Percentiles rank a stretch among this genome's conserved stretches.
Conservation (phyloP, 1,140 invertebrate genomes). For the Metaphire vulgaris region DNA sequence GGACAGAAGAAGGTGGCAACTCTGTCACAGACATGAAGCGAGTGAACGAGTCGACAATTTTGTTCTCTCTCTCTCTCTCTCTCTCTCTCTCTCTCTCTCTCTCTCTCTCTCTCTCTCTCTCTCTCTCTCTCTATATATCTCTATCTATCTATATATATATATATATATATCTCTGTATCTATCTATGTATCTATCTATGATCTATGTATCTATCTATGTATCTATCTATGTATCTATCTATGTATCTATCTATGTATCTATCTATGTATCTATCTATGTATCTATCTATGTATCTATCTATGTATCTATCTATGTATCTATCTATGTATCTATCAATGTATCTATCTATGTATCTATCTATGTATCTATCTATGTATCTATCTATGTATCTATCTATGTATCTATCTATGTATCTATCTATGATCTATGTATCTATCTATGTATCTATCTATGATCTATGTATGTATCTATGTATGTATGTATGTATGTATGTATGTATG, state of each 20-base stretch:
- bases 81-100: not conserved
- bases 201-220: not conserved
- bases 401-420: not conserved
- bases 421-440: not conserved
- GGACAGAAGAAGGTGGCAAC: too few relatives aligned
- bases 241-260: not conserved
- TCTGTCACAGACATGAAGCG: not conserved
- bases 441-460: not conserved
- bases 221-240: not conserved
- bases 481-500: not conserved
- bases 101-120: not conserved
- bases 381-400: not conserved
- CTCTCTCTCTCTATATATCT: not conserved
- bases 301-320: not conserved
- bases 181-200: not conserved
- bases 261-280: not conserved
- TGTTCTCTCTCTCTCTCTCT: not conserved
- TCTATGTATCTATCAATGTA: not conserved
- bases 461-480: slow-evolving; percentile 1
- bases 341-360: not conserved
- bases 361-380: not conserved
- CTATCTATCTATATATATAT: not conserved
- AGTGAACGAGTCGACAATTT: not conserved
- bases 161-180: not conserved
- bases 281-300: not conserved